These are phyloP conservation scores for Eristalinus aeneus DNA, from an alignment of 2,888 invertebrate species.

Conservation along the genomic window DNA sequence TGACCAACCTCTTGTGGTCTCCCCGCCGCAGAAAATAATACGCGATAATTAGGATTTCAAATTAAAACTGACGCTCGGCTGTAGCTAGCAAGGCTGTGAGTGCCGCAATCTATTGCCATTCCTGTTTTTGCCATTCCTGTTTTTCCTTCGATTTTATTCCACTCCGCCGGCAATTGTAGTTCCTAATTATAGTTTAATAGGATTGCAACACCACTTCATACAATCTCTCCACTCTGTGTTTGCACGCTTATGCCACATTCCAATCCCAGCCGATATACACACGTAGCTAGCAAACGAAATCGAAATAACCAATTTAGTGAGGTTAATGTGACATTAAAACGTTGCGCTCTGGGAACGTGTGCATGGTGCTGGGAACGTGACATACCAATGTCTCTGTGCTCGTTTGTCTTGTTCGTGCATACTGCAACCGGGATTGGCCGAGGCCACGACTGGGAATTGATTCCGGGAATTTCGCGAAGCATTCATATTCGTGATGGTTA, in stretches of 20 bases:
- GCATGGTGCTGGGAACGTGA: slow-evolving; percentile 26
- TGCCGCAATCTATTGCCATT: slow-evolving; percentile 45
- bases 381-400: slow-evolving; percentile 6
- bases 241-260: not conserved
- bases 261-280: slow-evolving; percentile 2
- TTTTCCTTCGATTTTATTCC: not conserved
- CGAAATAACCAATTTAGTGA: slow-evolving; percentile 61
- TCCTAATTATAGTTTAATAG: slow-evolving; percentile 40
- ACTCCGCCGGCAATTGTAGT: not conserved
- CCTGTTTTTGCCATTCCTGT: slow-evolving; percentile 29
- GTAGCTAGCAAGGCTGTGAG: slow-evolving; percentile 20
- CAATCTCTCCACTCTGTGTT: not conserved
- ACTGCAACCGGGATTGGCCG: not conserved
- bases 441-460: slow-evolving; percentile 46
- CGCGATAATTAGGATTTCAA: slow-evolving; percentile 52
- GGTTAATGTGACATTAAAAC: slow-evolving; percentile 62
- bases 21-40: slow-evolving; percentile 20
- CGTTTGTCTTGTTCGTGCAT: not conserved
- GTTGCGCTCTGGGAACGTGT: not conserved
- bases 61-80: slow-evolving; percentile 41
- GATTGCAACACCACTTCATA: slow-evolving; percentile 40
- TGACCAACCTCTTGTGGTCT: slow-evolving; percentile 2
- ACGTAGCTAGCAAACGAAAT: slow-evolving; percentile 42
- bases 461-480: slow-evolving; percentile 17
- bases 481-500: slow-evolving; percentile 39